Conservation (phyloP, 2,888 invertebrate genomes). For the Luffia ferchaultella region DNA sequence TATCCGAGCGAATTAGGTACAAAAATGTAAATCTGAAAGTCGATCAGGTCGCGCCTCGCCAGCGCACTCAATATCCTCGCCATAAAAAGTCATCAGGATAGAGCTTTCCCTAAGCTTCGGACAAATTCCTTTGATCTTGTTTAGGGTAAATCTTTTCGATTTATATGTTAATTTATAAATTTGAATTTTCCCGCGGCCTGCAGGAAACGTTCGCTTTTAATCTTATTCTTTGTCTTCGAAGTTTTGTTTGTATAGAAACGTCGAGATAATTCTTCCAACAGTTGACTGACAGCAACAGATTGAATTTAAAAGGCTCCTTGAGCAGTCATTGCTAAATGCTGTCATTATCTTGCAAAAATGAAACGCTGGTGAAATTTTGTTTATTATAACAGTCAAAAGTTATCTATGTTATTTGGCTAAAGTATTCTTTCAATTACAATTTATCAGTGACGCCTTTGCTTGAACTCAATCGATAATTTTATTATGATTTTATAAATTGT, state of each 20-base stretch:
- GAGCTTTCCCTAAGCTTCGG: slow-evolving; percentile 36
- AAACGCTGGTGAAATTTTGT: too few relatives aligned
- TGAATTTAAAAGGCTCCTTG: background rate
- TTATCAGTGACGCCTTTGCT: too few relatives aligned
- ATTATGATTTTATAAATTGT: too few relatives aligned
- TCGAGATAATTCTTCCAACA: background rate
- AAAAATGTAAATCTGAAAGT: slow-evolving; percentile 34
- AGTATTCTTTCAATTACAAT: too few relatives aligned
- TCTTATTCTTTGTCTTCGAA: slow-evolving; percentile 34
- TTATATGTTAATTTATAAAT: slow-evolving; percentile 62
- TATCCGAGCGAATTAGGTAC: slow-evolving; percentile 27
- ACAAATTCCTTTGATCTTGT: slow-evolving; percentile 62
- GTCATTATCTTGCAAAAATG: background rate
- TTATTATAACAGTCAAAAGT: too few relatives aligned
- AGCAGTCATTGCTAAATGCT: background rate
- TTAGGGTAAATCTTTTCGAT: slow-evolving; percentile 62
- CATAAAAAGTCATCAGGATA: slow-evolving; percentile 50
- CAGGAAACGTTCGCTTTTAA: slow-evolving; percentile 41
- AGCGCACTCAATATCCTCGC: slow-evolving; percentile 20
- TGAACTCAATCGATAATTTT: too few relatives aligned
- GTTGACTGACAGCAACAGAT: background rate
- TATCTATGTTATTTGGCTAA: too few relatives aligned
- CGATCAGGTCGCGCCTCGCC: slow-evolving; percentile 25
- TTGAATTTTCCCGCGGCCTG: slow-evolving; percentile 48
- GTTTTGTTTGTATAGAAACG: slow-evolving; percentile 18